Conservation (phyloP, 2,113 vertebrate genomes). For the Lutjanus erythropterus region DNA sequence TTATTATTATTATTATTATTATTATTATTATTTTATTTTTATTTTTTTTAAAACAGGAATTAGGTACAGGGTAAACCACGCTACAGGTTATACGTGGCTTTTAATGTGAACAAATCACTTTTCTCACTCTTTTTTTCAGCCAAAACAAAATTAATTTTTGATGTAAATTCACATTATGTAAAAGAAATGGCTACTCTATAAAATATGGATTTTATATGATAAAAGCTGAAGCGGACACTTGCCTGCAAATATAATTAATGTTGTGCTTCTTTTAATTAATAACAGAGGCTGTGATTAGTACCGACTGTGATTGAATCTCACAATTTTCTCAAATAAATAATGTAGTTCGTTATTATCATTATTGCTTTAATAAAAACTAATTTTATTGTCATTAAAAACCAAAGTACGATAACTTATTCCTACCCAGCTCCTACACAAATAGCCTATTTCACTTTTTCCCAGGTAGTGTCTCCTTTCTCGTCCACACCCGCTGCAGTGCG, state of each 20-base stretch:
- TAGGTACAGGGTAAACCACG: too few relatives aligned
- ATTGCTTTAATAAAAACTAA: not conserved
- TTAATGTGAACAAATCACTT: not conserved
- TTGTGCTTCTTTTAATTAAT: too few relatives aligned
- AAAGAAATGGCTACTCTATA: not conserved
- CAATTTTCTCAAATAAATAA: not conserved
- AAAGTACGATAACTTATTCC: not conserved
- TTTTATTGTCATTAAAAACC: not conserved
- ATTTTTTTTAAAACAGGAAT: too few relatives aligned
- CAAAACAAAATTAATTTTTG: not conserved
- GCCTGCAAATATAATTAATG: not conserved
- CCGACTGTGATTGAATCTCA: not conserved
- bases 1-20: not conserved
- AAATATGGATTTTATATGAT: not conserved
- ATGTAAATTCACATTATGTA: not conserved
- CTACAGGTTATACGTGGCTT: not conserved
- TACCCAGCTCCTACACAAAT: not conserved
- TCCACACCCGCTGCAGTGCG: slow-evolving; percentile 88
- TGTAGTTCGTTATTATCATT: not conserved
- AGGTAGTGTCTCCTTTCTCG: slow-evolving; percentile 62
- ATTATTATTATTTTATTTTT: not conserved
- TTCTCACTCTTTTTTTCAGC: not conserved
- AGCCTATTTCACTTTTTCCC: slow-evolving; percentile 34
- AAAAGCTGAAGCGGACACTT: not conserved
- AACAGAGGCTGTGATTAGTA: not conserved